These are phyloP conservation scores for Gavia stellata DNA, from an alignment of 2,113 vertebrate genomes.

Conservation along the genomic window DNA sequence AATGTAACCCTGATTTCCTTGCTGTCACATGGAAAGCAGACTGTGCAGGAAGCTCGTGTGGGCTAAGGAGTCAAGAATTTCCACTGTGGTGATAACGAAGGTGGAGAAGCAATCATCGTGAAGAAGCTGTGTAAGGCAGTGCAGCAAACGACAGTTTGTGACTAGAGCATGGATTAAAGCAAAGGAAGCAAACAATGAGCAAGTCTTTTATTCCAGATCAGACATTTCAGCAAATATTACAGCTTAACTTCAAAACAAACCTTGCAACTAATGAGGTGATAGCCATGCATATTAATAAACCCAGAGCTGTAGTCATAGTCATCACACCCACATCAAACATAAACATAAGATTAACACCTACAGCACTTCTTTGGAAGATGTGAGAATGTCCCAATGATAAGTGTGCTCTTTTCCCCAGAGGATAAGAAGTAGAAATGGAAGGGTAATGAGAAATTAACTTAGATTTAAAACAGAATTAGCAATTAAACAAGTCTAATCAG, in stretches of 20 bases:
- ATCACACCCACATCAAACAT: conserved; percentile 74
- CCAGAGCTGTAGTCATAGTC: conserved; percentile 47
- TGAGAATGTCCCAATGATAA: conserved; percentile 71
- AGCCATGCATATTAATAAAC: conserved; percentile 75
- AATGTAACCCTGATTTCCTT: not conserved
- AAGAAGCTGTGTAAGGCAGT: not conserved
- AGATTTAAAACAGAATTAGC: conserved; percentile 69
- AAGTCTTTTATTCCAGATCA: conserved; percentile 53
- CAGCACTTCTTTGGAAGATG: conserved; percentile 67
- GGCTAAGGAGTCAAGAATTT: not conserved
- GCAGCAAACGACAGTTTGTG: not conserved
- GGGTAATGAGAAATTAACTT: conserved; percentile 71
- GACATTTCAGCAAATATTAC: conserved; percentile 57
- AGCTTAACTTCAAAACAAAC: conserved; percentile 74
- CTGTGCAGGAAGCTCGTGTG: not conserved
- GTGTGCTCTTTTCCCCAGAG: conserved; percentile 72
- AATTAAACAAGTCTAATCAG: conserved; percentile 50
- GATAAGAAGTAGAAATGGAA: conserved; percentile 70
- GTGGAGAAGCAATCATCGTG: not conserved
- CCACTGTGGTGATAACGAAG: not conserved
- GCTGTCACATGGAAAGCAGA: not conserved
- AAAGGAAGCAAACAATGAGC: conserved; percentile 66
- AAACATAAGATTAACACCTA: conserved; percentile 75
- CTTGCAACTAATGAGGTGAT: conserved; percentile 75
- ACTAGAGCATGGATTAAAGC: conserved; percentile 13